Conservation (phyloP, 2,797 vertebrate genomes). For the Myotis vivesi region DNA sequence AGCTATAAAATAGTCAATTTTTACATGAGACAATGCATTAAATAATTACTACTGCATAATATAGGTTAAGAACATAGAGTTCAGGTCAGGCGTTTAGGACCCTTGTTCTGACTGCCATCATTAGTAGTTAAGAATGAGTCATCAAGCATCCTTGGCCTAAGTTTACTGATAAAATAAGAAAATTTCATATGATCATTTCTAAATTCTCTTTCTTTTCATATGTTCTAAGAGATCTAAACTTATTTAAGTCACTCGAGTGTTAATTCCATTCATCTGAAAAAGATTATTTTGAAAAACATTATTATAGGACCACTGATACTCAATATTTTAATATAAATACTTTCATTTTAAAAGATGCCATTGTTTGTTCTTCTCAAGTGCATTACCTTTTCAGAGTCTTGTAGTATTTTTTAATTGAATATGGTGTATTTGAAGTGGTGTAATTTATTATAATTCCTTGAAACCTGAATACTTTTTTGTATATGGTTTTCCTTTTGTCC, state of each 20-base stretch:
- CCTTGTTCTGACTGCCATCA: background rate
- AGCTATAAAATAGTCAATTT: background rate
- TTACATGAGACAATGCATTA: background rate
- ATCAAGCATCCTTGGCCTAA: background rate
- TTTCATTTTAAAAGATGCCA: background rate
- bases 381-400: background rate
- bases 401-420: background rate
- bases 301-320: background rate
- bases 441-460: background rate
- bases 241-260: background rate
- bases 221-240: background rate
- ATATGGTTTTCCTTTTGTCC: background rate
- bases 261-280: background rate
- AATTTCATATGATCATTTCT: background rate
- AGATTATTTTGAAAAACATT: background rate
- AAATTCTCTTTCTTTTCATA: background rate
- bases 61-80: background rate
- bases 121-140: background rate
- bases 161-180: background rate
- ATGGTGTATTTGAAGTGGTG: background rate
- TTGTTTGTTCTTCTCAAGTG: background rate
- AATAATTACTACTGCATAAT: background rate
- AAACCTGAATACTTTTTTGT: background rate
- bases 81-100: background rate
- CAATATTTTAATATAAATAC: conserved; percentile 7